Percentiles rank a stretch among this genome's conserved stretches.
phyloP scores from a whole-genome alignment of 2,888 invertebrate species.

The Arrhopalites spinosus region DNA sequence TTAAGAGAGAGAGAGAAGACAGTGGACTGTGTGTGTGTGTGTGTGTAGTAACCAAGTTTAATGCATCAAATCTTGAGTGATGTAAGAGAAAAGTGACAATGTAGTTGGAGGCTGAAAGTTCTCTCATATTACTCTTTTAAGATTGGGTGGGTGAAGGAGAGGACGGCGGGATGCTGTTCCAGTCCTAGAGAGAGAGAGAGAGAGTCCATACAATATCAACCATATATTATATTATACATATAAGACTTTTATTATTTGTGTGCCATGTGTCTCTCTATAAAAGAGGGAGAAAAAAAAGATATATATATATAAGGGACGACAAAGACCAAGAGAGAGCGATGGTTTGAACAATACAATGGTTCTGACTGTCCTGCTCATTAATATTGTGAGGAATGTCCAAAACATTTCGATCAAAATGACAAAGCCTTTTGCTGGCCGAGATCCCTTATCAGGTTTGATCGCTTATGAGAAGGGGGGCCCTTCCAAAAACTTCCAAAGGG shows the following conservation, averaged over 20 bases:
- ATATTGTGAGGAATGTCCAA: conserved; percentile 52
- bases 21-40: too few relatives aligned
- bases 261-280: background rate
- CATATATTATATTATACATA: too few relatives aligned
- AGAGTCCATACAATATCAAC: background rate
- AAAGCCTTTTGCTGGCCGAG: conserved; percentile 39
- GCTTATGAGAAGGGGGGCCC: conserved; percentile 26
- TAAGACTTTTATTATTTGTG: background rate
- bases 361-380: conserved; percentile 46
- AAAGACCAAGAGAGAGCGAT: conserved; percentile 37
- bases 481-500: conserved; percentile 47
- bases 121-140: background rate
- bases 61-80: too few relatives aligned
- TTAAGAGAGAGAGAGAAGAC: too few relatives aligned
- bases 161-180: conserved; percentile 3
- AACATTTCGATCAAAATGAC: conserved; percentile 49
- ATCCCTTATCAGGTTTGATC: conserved; percentile 45
- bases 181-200: too few relatives aligned
- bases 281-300: background rate
- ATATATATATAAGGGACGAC: conserved; percentile 5
- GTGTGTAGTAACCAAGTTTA: too few relatives aligned
- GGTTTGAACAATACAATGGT: conserved; percentile 37
- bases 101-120: background rate
- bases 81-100: too few relatives aligned
- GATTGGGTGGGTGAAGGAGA: conserved; percentile 2